Conservation (phyloP, 2,888 invertebrate genomes). For the Orthosia gracilis region DNA sequence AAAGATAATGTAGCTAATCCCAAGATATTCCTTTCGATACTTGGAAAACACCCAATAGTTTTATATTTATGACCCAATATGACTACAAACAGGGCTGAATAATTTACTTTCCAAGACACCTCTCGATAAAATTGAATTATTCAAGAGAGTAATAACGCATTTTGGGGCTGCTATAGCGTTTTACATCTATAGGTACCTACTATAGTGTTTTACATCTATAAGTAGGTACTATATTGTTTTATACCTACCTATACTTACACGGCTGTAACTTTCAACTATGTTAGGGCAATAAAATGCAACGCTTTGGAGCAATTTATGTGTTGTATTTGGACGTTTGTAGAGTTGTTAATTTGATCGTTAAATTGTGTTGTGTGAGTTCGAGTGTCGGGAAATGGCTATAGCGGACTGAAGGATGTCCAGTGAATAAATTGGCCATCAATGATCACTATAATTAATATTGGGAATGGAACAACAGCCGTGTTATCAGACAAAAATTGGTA, state of each 20-base stretch:
- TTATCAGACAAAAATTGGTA: too few relatives aligned
- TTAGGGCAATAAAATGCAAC: constrained; percentile 31
- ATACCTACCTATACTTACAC: constrained; percentile 1
- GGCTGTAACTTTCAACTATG: constrained; percentile 36
- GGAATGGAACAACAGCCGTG: too few relatives aligned
- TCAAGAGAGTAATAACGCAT: constrained; percentile 28
- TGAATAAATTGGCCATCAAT: background rate
- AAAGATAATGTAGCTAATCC: background rate
- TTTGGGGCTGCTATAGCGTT: constrained; percentile 18
- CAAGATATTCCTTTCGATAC: constrained; percentile 13
- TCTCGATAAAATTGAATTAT: constrained; percentile 46
- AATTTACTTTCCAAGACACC: constrained; percentile 40
- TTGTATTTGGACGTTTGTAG: constrained; percentile 24
- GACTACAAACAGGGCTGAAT: constrained; percentile 37
- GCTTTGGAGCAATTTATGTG: constrained; percentile 28
- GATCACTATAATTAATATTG: too few relatives aligned
- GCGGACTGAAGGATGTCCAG: background rate
- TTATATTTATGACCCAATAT: constrained; percentile 36
- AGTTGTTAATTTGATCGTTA: constrained; percentile 33
- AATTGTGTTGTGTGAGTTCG: constrained; percentile 12
- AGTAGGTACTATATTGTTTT: constrained; percentile 25
- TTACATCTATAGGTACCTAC: background rate
- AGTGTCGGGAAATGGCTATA: background rate
- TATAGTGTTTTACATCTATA: constrained; percentile 26
- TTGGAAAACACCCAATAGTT: constrained; percentile 34